A percentile compares a stretch with the other conserved stretches of the same genome.
phyloP scores from a whole-genome alignment of 2,888 invertebrate genomes.

The Cryptophagus acutangulus region DNA sequence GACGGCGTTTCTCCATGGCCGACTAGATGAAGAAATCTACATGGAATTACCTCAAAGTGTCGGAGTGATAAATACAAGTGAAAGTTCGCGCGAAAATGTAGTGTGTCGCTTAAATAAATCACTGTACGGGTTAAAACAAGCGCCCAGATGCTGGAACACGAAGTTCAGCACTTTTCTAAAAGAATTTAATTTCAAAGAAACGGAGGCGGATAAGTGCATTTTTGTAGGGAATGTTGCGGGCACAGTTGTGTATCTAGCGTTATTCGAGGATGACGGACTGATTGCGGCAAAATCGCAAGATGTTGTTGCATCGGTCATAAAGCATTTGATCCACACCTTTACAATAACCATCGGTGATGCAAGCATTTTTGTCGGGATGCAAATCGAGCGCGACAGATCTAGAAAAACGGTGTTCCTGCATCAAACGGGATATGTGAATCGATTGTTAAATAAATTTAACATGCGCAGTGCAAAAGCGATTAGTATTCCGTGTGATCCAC shows the following conservation, averaged over 20 bases:
- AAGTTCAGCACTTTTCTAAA: constrained; percentile 30
- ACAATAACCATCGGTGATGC: constrained; percentile 8
- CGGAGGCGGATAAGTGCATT: constrained; percentile 32
- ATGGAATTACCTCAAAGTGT: constrained; percentile 15
- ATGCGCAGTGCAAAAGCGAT: no score
- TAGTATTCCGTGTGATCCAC: no score
- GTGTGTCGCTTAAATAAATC: constrained; percentile 12
- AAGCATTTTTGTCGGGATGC: constrained; percentile 15
- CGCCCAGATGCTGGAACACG: constrained; percentile 17
- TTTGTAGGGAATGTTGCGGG: constrained; percentile 21
- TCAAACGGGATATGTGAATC: no score
- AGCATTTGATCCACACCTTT: constrained; percentile 5
- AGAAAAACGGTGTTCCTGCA: no score
- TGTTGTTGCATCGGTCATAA: neutral
- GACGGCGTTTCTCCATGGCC: constrained; percentile 19
- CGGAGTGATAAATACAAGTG: no score
- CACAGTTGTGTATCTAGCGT: constrained; percentile 12
- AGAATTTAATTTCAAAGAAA: constrained; percentile 27
- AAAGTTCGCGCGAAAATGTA: constrained; percentile 6
- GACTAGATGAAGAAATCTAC: constrained; percentile 4
- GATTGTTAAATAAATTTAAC: no score
- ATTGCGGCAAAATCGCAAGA: neutral
- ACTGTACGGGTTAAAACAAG: constrained; percentile 17
- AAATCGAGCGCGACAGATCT: constrained; percentile 13
- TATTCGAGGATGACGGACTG: constrained; percentile 33